Base-by-base conservation (phyloP, 2,113 vertebrate genomes). In the Alaudala cheleensis region DNA sequence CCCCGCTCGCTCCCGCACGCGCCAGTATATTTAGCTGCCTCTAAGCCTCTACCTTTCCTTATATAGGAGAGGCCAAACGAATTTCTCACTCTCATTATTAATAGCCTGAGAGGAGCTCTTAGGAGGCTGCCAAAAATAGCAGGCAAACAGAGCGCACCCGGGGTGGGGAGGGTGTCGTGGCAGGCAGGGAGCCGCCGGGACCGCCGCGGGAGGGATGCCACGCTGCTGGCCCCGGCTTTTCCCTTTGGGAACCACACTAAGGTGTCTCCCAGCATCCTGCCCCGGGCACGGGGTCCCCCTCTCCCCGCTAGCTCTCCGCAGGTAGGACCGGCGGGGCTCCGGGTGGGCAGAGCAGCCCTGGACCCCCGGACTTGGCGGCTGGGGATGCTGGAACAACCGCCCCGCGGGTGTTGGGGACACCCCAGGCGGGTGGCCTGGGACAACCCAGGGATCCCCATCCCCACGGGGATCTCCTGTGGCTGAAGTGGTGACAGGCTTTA, bases 41-140 rank as follows among this genome's bases (percentile, higher is more conserved):
- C 93, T 45, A 20, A 96, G 89, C 95, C 89, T 96, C 97, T 96
- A 96, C 97, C 96, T 97, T 97, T 89, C 97, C 97, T 97, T 97
- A 97, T 97, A 97, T 97, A 97, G 97, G 95, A 96, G 97, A 96
- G 97, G 95, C 97, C 97, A 94, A 96, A 96, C 93, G 95, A 94
- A 90, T 96, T 97, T 97, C 95, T 93, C 95, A 93, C 96, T 97
- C 97, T 92, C 96, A 89, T 95, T 96, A 97, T 97, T 97, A 96
- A 97, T 95, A 96, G 96, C 92, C 96, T 6, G 83, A 69, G 96
- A 90, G 79, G 93, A 97, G 95, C 96, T 92, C 94, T 83, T 86
- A 45, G 95, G 94, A 91, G 88, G 80, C 93, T 92, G 97, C 97
- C 97, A 97, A 96, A 97, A 97, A 97, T 97, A 97, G 97, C 96